These are phyloP conservation scores for Lycocorax pyrrhopterus DNA, from an alignment of 2,113 vertebrate genomes.

Conservation along the genomic window DNA sequence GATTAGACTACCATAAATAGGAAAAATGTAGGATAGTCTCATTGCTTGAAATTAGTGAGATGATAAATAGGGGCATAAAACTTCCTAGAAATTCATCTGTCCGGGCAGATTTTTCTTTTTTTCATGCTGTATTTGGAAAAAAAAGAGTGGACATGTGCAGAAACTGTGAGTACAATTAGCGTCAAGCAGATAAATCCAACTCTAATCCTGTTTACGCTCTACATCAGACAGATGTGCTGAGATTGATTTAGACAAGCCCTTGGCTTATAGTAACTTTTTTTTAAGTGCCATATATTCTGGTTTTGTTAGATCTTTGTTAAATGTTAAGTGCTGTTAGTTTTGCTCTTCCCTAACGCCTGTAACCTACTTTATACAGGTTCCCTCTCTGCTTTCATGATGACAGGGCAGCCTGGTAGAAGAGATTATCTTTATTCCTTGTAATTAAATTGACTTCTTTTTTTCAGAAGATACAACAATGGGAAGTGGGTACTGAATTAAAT, in stretches of 20 bases:
- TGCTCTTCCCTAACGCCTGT: slow-evolving; percentile 42
- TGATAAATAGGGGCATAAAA: slow-evolving; percentile 43
- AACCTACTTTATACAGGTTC: slow-evolving; percentile 66
- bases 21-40: slow-evolving; percentile 46
- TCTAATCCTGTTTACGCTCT: slow-evolving; percentile 92
- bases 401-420: slow-evolving; percentile 70
- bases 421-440: slow-evolving; percentile 83
- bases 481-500: slow-evolving; percentile 81
- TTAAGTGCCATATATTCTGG: slow-evolving; percentile 70
- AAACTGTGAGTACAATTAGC: slow-evolving; percentile 88
- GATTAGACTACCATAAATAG: slow-evolving; percentile 61
- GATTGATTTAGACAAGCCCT: slow-evolving; percentile 86
- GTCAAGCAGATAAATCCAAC: slow-evolving; percentile 88
- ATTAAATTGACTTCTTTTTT: slow-evolving; percentile 81
- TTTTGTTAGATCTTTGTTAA: slow-evolving; percentile 72
- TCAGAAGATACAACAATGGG: slow-evolving; percentile 73
- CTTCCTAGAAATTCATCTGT: slow-evolving; percentile 56
- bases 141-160: slow-evolving; percentile 79
- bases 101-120: slow-evolving; percentile 63
- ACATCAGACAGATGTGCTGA: slow-evolving; percentile 90
- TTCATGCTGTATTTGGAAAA: slow-evolving; percentile 38
- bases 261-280: slow-evolving; percentile 84
- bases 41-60: slow-evolving; percentile 56
- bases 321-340: slow-evolving; percentile 65
- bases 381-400: slow-evolving; percentile 63